Base-by-base conservation (phyloP, 2,113 vertebrate genomes). In the Heloderma charlesbogerti region DNA sequence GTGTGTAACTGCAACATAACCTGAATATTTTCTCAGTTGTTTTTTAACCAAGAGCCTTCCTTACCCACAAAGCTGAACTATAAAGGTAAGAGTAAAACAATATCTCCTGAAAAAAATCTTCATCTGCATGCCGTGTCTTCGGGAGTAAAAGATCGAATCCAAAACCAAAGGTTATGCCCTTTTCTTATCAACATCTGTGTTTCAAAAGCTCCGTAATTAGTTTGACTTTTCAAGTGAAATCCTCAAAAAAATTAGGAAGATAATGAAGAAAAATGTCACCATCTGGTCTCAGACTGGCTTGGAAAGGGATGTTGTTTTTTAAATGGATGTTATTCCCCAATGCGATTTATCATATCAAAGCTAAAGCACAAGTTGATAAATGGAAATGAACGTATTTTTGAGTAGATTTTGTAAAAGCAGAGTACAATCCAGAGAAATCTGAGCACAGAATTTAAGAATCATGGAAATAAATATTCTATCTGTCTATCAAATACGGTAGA, bases 261-360 rank as follows among this genome's bases (percentile, higher is more conserved):
- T 78, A 88, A 60, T 74, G 48, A 96, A 96, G 85, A 91, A 93
- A 96, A 96, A 22, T 90, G 88, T 95, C 92, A 94, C 96, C 97
- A 95, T 97, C 97, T 97, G 97, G 92, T 85, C 93, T 93, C 94
- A 94, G 93, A 88, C 15, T 79, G 92, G 43, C 69, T 2, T 92
- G 91, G 88, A 92, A 54, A 92, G 20, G 27, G 74, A 93, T 37
- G 37, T 74, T 0, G 81, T 51, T 3, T 93, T 40, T 86, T 81
- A 87, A 18, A 69, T 25, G 45, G 86, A 48, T 37, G 4, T 90
- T 72, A 82, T 94, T 94, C 87, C 81, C 84, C 3, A 74, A 80
- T 84, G 71, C 54, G 40, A 91, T 92, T 43, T 72, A 91, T 92
- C 12, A 8, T 87, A 88, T 94, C 93, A 95, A 88, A 91, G 86